Base-by-base conservation (phyloP, 2,797 vertebrate species). In the Hydrocynus forskahlii region DNA sequence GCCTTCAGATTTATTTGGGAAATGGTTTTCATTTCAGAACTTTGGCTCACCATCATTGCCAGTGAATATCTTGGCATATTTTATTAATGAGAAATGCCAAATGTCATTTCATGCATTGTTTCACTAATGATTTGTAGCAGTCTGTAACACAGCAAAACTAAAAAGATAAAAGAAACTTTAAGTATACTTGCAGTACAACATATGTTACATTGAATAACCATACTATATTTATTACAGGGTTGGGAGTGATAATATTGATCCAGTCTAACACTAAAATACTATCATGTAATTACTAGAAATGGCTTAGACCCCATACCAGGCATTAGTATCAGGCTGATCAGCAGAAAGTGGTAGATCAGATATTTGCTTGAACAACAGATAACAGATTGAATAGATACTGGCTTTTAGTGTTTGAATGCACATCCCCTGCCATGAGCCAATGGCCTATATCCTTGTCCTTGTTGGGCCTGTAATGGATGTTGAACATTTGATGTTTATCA, bases 401-500 rank as follows among this genome's bases (percentile, higher is more conserved):
- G 70, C 57, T 66, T 81, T 79, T 62, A 79, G 54, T 62, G 72
- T 78, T 86, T 4, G 2, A 79, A 50, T 19, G 21, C 12, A 63
- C 68, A 59, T 72, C 83, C 40, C 55, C 66, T 67, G 71, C 23
- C 76, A 40, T 23, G 14, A 71, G 75, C 38, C 75, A 79, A 55
- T 85, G 79, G 79, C 57, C 76, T 83, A 76, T 81, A 75, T 78
- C 80, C 62, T 40, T 84, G 81, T 81, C 80, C 79, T 85, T 86
- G 80, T 79, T 83, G 67, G 80, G 70, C 38, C 72, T 78, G 59
- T 84, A 79, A 85, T 57, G 71, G 84, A 86, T 87, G 76, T 66
- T 75, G 62, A 78, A 54, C 79, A 48, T 81, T 84, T 88, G 62
- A 83, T 76, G 78, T 85, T 83, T 69, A 82, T 87, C 84, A 79